Evolutionary conservation across 2,113 vertebrate genomes (phyloP).

Genomic region (Paedocypris sp.): DNA sequence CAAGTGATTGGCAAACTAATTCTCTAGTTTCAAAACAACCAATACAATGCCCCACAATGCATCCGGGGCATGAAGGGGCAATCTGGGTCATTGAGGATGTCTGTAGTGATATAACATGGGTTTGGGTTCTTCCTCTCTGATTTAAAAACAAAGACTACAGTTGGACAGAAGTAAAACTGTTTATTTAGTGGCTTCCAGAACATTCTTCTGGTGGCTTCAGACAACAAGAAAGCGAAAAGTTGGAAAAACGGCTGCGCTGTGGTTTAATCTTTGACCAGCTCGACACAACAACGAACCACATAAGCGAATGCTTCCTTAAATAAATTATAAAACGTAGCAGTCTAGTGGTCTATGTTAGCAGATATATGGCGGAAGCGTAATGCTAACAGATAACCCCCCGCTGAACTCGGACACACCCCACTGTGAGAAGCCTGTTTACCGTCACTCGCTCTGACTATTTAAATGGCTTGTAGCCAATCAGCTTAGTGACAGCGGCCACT

Average conservation of each 20-base stretch:
- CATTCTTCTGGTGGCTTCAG: no score
- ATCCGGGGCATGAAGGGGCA: constrained; percentile 41
- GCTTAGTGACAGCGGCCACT: background rate
- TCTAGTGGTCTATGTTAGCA: no score
- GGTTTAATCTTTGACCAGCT: no score
- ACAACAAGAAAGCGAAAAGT: no score
- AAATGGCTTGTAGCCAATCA: background rate
- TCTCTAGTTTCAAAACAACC: constrained; percentile 24
- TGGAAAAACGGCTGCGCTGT: no score
- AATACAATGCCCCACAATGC: constrained; percentile 38
- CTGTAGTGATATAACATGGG: constrained; percentile 24
- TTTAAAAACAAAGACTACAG: background rate
- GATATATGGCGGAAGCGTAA: background rate
- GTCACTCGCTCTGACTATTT: background rate
- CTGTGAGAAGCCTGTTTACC: background rate
- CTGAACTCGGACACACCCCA: constrained; percentile 8
- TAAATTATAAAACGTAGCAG: no score
- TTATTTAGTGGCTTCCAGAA: no score
- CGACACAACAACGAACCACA: no score
- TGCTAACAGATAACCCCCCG: background rate
- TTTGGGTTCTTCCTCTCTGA: constrained; percentile 32
- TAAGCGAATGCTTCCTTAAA: no score
- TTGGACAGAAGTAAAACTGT: background rate
- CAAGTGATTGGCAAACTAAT: constrained; percentile 1
- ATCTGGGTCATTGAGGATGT: constrained; percentile 45